Conservation (phyloP, 2,888 invertebrate species). For the Drosophila subquinaria region DNA sequence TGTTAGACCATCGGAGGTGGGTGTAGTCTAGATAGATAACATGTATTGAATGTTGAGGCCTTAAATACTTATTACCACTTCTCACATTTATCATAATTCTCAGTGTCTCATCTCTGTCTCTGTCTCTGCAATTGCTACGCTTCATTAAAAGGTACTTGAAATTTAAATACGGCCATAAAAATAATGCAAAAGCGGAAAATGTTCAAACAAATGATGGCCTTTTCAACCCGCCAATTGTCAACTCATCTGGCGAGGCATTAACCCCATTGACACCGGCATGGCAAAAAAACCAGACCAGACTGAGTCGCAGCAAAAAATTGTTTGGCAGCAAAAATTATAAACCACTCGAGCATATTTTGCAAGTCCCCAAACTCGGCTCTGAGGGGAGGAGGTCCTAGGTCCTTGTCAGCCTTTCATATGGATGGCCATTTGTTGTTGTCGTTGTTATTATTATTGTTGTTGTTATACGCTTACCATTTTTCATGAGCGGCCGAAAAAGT, state of each 20-base stretch:
- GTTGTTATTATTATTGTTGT: constrained; percentile 8
- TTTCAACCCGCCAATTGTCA: constrained; percentile 68
- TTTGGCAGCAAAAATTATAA: constrained; percentile 73
- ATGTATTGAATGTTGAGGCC: background rate
- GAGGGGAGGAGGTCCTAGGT: background rate
- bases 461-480: constrained; percentile 53
- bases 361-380: constrained; percentile 45
- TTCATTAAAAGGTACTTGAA: constrained; percentile 66
- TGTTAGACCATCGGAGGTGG: background rate
- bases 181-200: constrained; percentile 43
- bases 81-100: background rate
- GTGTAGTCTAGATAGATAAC: background rate
- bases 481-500: constrained; percentile 63
- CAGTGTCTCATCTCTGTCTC: background rate
- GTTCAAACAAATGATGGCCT: constrained; percentile 66
- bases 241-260: constrained; percentile 69
- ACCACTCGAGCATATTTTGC: constrained; percentile 76
- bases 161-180: constrained; percentile 63
- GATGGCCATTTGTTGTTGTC: constrained; percentile 35
- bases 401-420: constrained; percentile 32
- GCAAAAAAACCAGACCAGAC: constrained; percentile 37
- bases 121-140: constrained; percentile 11
- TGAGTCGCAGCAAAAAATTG: constrained; percentile 52
- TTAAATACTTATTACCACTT: constrained; percentile 2
- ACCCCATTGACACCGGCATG: constrained; percentile 57